Evolutionary conservation across 2,113 vertebrate genomes (phyloP), one percentile per base, ranked within the genome.

Genomic region (Rhinichthys klamathensis): DNA sequence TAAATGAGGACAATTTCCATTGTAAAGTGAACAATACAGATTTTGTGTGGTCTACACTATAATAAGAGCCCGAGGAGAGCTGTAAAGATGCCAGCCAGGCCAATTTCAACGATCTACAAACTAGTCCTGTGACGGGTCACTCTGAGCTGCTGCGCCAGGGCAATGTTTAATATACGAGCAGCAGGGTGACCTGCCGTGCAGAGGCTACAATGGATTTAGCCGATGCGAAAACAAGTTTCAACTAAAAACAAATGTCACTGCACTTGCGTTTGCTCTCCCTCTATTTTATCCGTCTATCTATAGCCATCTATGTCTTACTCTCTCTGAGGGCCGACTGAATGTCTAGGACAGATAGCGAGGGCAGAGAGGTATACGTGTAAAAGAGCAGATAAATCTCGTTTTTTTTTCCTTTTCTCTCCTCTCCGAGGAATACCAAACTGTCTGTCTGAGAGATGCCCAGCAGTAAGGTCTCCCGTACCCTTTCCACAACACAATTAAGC

Each of bases 401-500:
- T 69, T 30, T 84, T 41, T 41, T 41, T 41, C 13, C 27, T 51
- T 86, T 70, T 77, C 58, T 74, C 35, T 23, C 58, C 46, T 61
- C 70, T 56, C 70, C 0, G 30, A 81, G 79, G 84, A 75, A 72
- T 58, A 58, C 13, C 49, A 74, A 77, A 82, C 77, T 72, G 23
- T 69, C 56, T 16, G 58, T 63, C 13, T 46, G 54, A 69, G 65
- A 79, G 76, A 46, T 74, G 69, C 56, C 60, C 27, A 23, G 60
- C 51, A 73, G 61, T 38, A 78, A n/a, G 70, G 21, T 76, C 81
- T 77, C 82, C 69, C 56, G 61, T 88, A 72, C 85, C 80, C 74
- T 81, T 84, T 83, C 35, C 69, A 49, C 32, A 67, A 74, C 72
- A 72, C 86, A 89, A 89, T 89, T 89, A 89, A 86, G 82, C 25